Conservation (phyloP, 1,140 invertebrate species). For the Liolophura sinensis region DNA sequence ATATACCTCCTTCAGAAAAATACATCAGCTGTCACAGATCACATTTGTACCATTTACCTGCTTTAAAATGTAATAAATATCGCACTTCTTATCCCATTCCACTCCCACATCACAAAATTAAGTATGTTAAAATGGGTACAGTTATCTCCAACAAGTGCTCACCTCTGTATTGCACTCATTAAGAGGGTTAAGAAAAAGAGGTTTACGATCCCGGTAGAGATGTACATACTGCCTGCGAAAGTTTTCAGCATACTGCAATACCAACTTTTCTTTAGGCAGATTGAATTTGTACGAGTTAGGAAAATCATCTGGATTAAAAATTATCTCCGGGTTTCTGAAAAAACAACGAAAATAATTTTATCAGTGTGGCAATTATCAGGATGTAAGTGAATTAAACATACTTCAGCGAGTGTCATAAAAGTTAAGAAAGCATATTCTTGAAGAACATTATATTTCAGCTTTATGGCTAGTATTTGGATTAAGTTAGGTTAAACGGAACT, state of each 20-base stretch:
- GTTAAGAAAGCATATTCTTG: not conserved
- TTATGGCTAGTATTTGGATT: no score
- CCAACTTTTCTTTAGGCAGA: slow-evolving; percentile 75
- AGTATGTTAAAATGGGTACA: slow-evolving; percentile 4
- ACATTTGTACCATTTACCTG: no score
- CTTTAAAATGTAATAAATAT: not conserved
- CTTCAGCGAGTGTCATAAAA: not conserved
- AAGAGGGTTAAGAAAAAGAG: slow-evolving; percentile 73
- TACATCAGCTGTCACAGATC: no score
- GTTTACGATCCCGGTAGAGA: slow-evolving; percentile 70
- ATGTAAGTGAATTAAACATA: not conserved
- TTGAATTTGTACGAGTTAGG: slow-evolving; percentile 75
- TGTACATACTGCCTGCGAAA: slow-evolving; percentile 78
- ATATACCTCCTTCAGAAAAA: no score
- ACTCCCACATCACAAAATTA: no score
- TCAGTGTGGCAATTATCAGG: not conserved
- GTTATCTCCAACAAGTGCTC: slow-evolving; percentile 3
- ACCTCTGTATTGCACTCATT: slow-evolving; percentile 76
- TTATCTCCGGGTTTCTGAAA: slow-evolving; percentile 38
- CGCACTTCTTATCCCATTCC: slow-evolving; percentile 7
- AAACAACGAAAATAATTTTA: slow-evolving; percentile 8
- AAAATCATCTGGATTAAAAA: slow-evolving; percentile 58
- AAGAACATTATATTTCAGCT: not conserved
- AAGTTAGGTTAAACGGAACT: no score
- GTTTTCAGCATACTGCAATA: slow-evolving; percentile 67